phyloP scores from a whole-genome alignment of 2,797 vertebrate genomes.

The Arctocebus calabarensis region DNA sequence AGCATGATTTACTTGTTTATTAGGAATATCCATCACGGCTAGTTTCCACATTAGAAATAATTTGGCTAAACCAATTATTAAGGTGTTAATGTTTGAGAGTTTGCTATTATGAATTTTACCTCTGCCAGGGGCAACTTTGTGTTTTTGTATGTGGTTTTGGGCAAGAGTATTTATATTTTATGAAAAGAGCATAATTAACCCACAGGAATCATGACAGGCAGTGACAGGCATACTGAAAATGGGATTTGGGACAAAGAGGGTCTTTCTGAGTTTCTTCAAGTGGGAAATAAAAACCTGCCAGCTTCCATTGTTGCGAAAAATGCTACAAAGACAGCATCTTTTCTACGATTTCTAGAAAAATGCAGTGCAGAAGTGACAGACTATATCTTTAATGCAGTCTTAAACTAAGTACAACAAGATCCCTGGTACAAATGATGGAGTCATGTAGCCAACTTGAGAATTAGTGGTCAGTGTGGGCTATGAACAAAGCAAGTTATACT shows the following conservation, averaged over 20 bases:
- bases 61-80: constrained; percentile 54
- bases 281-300: constrained; percentile 42
- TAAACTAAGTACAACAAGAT: constrained; percentile 13
- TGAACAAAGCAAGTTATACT: accelerated
- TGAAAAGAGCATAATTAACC: constrained; percentile 55
- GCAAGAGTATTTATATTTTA: constrained; percentile 25
- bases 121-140: not conserved
- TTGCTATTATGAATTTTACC: constrained; percentile 4
- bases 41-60: constrained; percentile 54
- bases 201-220: not conserved
- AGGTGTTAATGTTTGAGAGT: constrained; percentile 23
- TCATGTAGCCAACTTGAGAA: not conserved
- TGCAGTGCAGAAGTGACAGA: not conserved
- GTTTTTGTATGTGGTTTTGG: constrained; percentile 9
- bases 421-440: not conserved
- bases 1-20: constrained; percentile 48
- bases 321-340: not conserved
- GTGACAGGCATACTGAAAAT: not conserved
- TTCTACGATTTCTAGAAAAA: constrained; percentile 15
- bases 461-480: not conserved
- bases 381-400: constrained; percentile 4
- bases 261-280: constrained; percentile 57
- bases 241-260: not conserved
- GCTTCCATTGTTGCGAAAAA: not conserved
- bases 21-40: constrained; percentile 18